phyloP scores from a whole-genome alignment of 2,113 vertebrate species.

The Boulengeromyrus knoepffleri region DNA sequence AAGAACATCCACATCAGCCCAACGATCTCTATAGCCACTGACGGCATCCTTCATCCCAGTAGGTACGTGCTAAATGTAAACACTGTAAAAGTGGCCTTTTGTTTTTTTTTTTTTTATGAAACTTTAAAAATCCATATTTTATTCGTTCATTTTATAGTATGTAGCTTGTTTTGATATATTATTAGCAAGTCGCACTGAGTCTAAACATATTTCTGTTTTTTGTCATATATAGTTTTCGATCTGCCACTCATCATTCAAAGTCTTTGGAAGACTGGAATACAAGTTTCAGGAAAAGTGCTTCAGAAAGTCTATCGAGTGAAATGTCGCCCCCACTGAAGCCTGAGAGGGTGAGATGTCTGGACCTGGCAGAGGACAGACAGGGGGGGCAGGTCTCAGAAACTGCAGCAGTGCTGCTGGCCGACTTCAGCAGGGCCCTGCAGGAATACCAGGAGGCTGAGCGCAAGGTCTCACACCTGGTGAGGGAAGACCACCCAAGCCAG shows the following conservation, averaged over 20 bases:
- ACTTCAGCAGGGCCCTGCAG: conserved; percentile 78
- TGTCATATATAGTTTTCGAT: conserved; percentile 38
- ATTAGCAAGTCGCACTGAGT: not conserved
- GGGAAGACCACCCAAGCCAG: conserved; percentile 67
- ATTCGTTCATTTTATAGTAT: not conserved
- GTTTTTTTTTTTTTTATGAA: not conserved
- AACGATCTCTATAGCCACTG: conserved; percentile 38
- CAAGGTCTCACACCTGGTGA: conserved; percentile 69
- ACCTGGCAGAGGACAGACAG: conserved; percentile 18
- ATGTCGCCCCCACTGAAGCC: conserved; percentile 30
- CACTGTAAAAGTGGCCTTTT: not conserved
- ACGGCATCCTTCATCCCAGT: conserved; percentile 53
- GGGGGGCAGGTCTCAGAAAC: conserved; percentile 55
- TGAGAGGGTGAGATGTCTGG: conserved; percentile 23
- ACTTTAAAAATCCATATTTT: not conserved
- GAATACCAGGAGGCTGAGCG: conserved; percentile 82
- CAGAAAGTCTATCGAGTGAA: conserved; percentile 45
- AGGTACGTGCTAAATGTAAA: conserved; percentile 50
- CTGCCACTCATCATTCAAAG: conserved; percentile 39
- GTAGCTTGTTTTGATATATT: not conserved
- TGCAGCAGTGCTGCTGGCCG: conserved; percentile 61
- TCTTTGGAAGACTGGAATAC: conserved; percentile 50
- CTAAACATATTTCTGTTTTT: not conserved
- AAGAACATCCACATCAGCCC: conserved; percentile 52
- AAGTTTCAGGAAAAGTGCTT: conserved; percentile 25